Percentiles rank a stretch among this genome's conserved stretches.
These are phyloP conservation scores for Meloidogyne exigua DNA, from an alignment of 1,140 invertebrate genomes.

Conservation along the genomic window DNA sequence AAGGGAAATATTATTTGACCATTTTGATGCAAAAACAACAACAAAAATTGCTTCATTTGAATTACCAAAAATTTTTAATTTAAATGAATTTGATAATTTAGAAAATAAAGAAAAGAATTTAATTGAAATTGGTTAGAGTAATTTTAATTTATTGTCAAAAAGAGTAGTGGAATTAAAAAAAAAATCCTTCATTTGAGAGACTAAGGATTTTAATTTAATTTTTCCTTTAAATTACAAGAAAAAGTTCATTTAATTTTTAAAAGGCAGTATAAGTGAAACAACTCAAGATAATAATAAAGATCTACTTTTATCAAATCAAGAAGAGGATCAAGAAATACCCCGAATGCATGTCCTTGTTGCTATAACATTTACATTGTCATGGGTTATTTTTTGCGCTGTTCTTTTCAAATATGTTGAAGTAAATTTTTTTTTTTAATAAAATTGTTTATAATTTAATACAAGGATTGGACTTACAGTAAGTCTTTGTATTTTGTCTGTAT, in stretches of 20 bases:
- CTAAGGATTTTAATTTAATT: too few species aligned
- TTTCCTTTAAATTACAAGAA: too few species aligned
- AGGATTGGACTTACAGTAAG: conserved; percentile 58
- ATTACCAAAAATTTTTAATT: background rate
- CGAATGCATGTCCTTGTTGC: conserved; percentile 51
- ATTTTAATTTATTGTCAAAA: too few species aligned
- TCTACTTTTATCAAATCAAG: background rate
- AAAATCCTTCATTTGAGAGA: background rate
- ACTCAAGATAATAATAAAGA: background rate
- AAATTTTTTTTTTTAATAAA: background rate
- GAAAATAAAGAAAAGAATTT: background rate
- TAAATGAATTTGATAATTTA: background rate
- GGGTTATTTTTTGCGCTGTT: conserved; percentile 62
- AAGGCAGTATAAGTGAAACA: background rate
- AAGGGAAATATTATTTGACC: conserved; percentile 13
- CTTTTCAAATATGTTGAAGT: conserved; percentile 58
- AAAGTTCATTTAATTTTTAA: background rate
- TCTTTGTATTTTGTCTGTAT: conserved; percentile 61
- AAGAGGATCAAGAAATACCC: conserved; percentile 10
- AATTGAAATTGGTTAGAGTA: conserved; percentile 4
- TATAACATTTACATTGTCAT: conserved; percentile 49
- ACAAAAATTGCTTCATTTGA: conserved; percentile 10
- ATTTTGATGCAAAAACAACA: background rate
- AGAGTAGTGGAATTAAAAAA: too few species aligned
- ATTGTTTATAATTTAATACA: too few species aligned